These are phyloP conservation scores for Siderastrea siderea DNA, from an alignment of 92 coral and sea anemone species.

Conservation along the genomic window DNA sequence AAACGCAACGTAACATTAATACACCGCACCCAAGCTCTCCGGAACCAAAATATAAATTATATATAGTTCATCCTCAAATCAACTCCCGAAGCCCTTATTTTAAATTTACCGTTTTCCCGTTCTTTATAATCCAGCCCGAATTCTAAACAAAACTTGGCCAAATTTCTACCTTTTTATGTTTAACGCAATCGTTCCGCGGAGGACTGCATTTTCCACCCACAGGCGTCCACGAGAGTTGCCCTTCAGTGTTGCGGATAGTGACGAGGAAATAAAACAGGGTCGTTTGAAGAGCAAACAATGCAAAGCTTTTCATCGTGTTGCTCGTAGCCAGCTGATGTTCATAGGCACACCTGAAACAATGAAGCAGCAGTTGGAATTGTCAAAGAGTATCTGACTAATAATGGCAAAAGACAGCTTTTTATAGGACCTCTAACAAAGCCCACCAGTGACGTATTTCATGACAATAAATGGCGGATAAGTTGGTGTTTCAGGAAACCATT, in stretches of 20 bases:
- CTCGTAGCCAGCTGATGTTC: background rate
- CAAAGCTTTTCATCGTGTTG: background rate
- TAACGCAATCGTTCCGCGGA: too few species aligned
- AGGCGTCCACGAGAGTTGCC: background rate
- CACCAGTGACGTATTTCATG: background rate
- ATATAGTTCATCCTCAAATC: too few species aligned
- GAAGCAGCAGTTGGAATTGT: background rate
- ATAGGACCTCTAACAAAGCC: background rate
- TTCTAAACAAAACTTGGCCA: too few species aligned
- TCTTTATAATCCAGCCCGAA: too few species aligned
- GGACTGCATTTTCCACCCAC: too few species aligned
- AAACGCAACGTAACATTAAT: too few species aligned
- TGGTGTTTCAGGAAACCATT: constrained; percentile 4
- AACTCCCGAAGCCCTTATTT: too few species aligned
- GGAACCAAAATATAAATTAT: too few species aligned
- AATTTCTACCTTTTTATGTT: too few species aligned
- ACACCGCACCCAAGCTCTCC: too few species aligned
- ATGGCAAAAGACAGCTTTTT: background rate
- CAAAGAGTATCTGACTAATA: background rate
- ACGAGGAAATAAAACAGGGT: constrained; percentile 1
- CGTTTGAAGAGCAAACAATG: background rate
- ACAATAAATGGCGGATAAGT: background rate
- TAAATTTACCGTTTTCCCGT: too few species aligned
- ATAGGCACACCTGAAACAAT: background rate
- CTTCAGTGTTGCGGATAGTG: background rate